phyloP scores from a whole-genome alignment of 2,797 vertebrate species.

The Merluccius polli region DNA sequence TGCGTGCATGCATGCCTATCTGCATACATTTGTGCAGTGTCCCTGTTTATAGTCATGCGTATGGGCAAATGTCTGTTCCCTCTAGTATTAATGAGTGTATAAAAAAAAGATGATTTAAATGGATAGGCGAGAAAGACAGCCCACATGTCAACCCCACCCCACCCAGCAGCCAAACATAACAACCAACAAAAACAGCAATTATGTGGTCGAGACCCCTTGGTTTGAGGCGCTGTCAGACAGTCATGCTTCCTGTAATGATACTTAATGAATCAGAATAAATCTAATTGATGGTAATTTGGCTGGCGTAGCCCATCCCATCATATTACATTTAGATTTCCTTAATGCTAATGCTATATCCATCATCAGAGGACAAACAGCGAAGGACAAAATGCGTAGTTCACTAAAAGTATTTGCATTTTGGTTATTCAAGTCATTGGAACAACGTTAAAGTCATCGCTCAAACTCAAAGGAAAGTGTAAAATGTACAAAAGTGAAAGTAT shows the following conservation, averaged over 20 bases:
- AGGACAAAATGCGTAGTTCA: neutral
- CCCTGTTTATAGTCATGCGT: neutral
- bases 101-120: slow-evolving; percentile 48
- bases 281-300: neutral
- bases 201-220: neutral
- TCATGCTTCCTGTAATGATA: neutral
- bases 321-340: neutral
- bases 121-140: slow-evolving; percentile 39
- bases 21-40: neutral
- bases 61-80: slow-evolving; percentile 17
- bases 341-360: neutral
- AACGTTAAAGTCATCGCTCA: neutral
- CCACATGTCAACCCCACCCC: neutral
- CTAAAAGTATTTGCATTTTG: neutral
- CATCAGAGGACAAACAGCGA: neutral
- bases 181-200: neutral
- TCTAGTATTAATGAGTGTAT: slow-evolving; percentile 47
- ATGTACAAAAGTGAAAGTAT: neutral
- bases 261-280: neutral
- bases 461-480: neutral
- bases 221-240: neutral
- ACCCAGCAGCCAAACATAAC: neutral
- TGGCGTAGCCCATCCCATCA: neutral
- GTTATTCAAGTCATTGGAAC: neutral
- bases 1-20: slow-evolving; percentile 5